Base-by-base conservation (phyloP, 1,140 invertebrate species). In the Liolophura sinensis region DNA sequence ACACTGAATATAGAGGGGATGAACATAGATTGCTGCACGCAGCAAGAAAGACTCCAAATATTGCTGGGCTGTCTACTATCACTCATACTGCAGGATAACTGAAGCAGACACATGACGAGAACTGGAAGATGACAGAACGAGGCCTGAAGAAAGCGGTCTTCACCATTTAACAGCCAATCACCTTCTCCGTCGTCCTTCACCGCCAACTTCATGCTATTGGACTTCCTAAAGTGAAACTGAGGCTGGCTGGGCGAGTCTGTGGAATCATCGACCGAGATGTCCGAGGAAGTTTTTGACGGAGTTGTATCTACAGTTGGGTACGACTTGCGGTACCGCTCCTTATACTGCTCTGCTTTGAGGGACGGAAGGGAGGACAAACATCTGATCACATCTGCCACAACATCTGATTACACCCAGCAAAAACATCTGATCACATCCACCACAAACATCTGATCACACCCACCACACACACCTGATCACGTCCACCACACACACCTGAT, bases 61-160 rank as follows among this genome's bases (percentile, higher is more conserved):
- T 9, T 40, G 31, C 9, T 40, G 31, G 31, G 3, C 31, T 40
- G 31, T 9, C 3, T 5, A 40, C 31, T 40, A 40, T 40, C 31
- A 40, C 3, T 9, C 9, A 40, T 40, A 40, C 31, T 5, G 31
- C 31, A 40, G 31, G 31, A 40, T 3, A 40, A 40, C 31, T 5
- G 31, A 40, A 40, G 31, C 31, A 40, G 31, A 40, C 31, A 40
- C 31, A 9, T 40, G 31, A 9, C 31, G 31, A 40, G 31, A 5
- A 9, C 31, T 40, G 31, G 27, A 25, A 60, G 22, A 22, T 46
- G 15, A 60, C 27, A 82, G 92, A 91, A 66, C 91, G 91, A 67
- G 91, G 91, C 61, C 91, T 91, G 68, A 91, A 40, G 31, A 40
- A 40, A 40, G 9, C 31, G 31, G 31, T 40, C 31, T 40, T 40